Conservation (phyloP, 2,113 vertebrate genomes). For the Daboia siamensis region DNA sequence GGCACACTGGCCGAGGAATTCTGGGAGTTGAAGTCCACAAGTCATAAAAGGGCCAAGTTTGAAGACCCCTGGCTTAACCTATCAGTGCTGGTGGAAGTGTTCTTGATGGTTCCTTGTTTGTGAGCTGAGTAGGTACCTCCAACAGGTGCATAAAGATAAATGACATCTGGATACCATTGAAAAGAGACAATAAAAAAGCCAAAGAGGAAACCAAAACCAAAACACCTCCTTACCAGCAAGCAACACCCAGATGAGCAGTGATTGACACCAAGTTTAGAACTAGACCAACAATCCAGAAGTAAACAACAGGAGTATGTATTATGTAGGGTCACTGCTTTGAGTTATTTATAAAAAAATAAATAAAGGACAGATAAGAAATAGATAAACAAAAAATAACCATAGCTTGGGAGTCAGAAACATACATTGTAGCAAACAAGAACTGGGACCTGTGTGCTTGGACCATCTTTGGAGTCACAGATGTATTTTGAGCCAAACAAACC, state of each 20-base stretch:
- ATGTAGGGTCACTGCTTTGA: neutral
- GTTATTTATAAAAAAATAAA: neutral
- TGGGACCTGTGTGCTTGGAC: neutral
- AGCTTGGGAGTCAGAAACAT: neutral
- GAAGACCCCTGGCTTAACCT: too few species aligned
- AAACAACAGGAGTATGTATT: neutral
- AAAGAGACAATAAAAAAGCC: neutral
- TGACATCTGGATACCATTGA: too few species aligned
- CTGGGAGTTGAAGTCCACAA: too few species aligned
- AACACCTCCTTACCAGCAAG: neutral
- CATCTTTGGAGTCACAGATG: neutral
- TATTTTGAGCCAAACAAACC: neutral
- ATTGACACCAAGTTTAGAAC: neutral
- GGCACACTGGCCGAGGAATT: too few species aligned
- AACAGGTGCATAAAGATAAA: neutral
- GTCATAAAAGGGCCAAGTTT: too few species aligned
- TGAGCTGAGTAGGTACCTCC: neutral
- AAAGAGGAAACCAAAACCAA: neutral
- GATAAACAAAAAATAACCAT: neutral
- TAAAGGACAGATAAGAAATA: neutral
- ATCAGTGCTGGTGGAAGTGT: neutral
- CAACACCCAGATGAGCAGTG: neutral
- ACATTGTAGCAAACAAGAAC: neutral
- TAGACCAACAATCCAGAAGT: neutral
- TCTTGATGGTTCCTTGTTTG: neutral